Evolutionary conservation across 2,113 vertebrate species (phyloP), one percentile per base, ranked within the genome.

Genomic region (Elachura formosa): DNA sequence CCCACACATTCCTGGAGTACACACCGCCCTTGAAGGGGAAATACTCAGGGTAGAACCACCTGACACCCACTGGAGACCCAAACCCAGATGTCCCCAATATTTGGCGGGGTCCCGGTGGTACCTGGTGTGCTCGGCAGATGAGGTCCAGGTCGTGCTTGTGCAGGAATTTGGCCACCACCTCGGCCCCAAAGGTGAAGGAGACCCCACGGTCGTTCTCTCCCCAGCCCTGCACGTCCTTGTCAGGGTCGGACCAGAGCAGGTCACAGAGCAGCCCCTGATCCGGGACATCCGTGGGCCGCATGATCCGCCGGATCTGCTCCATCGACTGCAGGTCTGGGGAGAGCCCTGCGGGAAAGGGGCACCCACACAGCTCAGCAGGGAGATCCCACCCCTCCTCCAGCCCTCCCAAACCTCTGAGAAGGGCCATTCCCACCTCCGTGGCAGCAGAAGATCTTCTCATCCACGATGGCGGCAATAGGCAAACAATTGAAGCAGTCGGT

Each of bases 381-480:
- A 41, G 12, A 48, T 8, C 41, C 34, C 14, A 26, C 1, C 61
- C 46, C 24, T 52, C 17, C 54, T 52, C 26, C 71, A 11, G 34
- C 40, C 43, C 28, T 5, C 29, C 33, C 10, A 0, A 11, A 63
- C 5, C 38, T 34, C 31, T 4, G 3, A n/a, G 11, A 17, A 63
- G 33, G 38, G 12, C 61, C 3, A 0, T 33, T 8, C 56, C 63
- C 97, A 99, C 99, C 99, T 98, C 99, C 99, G 4, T 99, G 99
- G 95, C 99, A 99, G 96, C 99, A 99, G 97, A 99, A 99, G 92
- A 99, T 99, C 98, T 99, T 99, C 97, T 99, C 99, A 1, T 99
- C 99, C 64, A 99, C 99, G 2, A 99, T 99, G 68, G 99, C 99
- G 1, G 99, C 99, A 0, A 99, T 99, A 48, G 99, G 99, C 96